Conservation (phyloP, 1,140 invertebrate species). For the Ceratina japonica region DNA sequence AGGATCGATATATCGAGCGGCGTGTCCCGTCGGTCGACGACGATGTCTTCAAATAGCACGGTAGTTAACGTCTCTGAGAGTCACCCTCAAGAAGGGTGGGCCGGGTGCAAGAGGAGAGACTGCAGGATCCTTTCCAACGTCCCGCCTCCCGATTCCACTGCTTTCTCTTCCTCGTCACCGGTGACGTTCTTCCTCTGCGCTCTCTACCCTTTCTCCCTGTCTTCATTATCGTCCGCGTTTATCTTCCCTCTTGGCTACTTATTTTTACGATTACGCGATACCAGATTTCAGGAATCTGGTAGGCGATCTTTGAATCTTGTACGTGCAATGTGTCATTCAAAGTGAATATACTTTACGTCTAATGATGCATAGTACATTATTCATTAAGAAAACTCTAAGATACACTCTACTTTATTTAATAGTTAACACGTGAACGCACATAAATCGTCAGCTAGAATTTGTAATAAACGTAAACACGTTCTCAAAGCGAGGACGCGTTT, state of each 20-base stretch:
- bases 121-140: conserved; percentile 24
- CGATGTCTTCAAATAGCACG: conserved; percentile 69
- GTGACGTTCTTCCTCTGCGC: conserved; percentile 16
- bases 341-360: too few species aligned
- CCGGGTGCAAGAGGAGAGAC: conserved; percentile 16
- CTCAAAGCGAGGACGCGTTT: background rate
- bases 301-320: too few species aligned
- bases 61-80: conserved; percentile 66
- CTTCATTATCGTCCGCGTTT: background rate
- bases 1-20: conserved; percentile 76
- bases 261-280: background rate
- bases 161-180: conserved; percentile 20
- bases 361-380: too few species aligned
- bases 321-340: too few species aligned
- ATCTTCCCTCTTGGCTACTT: background rate
- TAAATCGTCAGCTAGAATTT: background rate
- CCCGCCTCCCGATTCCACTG: conserved; percentile 20
- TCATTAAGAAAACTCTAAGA: too few species aligned
- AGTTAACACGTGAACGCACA: too few species aligned
- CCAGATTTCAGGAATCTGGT: too few species aligned
- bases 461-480: background rate
- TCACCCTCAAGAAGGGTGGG: conserved; percentile 42
- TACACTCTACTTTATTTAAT: too few species aligned
- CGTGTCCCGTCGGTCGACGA: conserved; percentile 63
- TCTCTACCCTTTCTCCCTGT: background rate